phyloP scores from a whole-genome alignment of 2,888 invertebrate species.

The Elaeidobius kamerunicus region DNA sequence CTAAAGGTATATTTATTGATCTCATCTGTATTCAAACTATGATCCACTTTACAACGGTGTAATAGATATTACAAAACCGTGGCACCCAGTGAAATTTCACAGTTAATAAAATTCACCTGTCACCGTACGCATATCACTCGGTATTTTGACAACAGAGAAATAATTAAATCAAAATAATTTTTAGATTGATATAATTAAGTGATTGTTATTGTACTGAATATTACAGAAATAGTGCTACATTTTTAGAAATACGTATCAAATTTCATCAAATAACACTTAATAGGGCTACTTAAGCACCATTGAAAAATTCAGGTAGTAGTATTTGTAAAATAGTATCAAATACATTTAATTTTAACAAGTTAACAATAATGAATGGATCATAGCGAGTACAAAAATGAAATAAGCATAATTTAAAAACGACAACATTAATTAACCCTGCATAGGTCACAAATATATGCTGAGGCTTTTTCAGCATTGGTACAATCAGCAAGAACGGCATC shows the following conservation, averaged over 20 bases:
- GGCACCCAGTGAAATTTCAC: slow-evolving; percentile 3
- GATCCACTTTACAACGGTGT: slow-evolving; percentile 5
- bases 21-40: slow-evolving; percentile 10
- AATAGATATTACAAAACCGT: slow-evolving; percentile 1
- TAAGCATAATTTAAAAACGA: too few species aligned
- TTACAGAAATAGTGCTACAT: too few species aligned
- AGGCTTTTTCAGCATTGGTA: background rate
- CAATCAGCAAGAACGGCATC: background rate
- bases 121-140: background rate
- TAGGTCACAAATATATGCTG: background rate
- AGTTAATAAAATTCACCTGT: background rate
- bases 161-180: too few species aligned
- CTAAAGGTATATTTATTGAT: slow-evolving; percentile 3
- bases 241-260: background rate
- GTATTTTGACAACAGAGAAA: slow-evolving; percentile 1
- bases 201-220: too few species aligned
- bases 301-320: background rate
- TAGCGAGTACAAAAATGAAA: too few species aligned
- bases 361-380: too few species aligned
- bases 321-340: background rate
- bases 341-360: background rate
- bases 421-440: too few species aligned
- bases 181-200: too few species aligned
- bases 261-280: background rate
- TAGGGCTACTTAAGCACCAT: background rate